Evolutionary conservation across 2,797 vertebrate species (phyloP), one percentile per base, ranked within the genome.

Genomic region (Prionace glauca): DNA sequence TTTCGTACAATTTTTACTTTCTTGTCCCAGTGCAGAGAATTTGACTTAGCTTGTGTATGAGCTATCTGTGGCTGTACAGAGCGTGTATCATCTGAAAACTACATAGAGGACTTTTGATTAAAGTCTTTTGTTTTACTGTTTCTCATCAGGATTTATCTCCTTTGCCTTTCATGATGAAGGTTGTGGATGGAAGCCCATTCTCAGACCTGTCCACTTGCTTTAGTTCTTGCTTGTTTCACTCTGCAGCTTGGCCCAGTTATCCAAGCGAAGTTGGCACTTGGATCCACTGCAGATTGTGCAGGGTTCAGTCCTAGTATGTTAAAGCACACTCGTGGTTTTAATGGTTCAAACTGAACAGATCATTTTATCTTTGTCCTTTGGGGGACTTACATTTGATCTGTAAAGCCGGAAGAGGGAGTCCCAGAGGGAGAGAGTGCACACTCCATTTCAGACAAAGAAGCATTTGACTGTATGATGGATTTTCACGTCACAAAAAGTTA

Each of bases 331-430:
- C 29, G 87, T 60, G 87, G 29, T 56, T 90, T 50, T 26, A 90
- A 32, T 24, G 29, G 3, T 90, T 50, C 50, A 62, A 90, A 90
- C 29, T 29, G 87, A 90, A 62, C 50, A 62, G 56, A n/a, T 62
- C 14, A 60, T 45, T 87, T 56, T 50, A 87, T 87, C 24, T 87
- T 87, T 56, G 5, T 60, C 87, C 56, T 56, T 62, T 60, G 87
- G 87, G 87, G n/a, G 29, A 60, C 87, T 60, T 90, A n/a, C 56
- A 90, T 90, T 90, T 24, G 24, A 90, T 60, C 87, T 90, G 56
- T 62, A 62, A 62, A 32, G 29, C 12, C 0, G 3, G 29, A 87
- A 14, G 12, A 16, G 50, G 50, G 50, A 56, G 10, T 56, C 87
- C 29, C 0, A 62, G 87, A 90, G 87, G 87, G 87, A 62, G 1